These are phyloP conservation scores for Philantomba maxwellii DNA, from an alignment of 2,113 vertebrate species.

Conservation along the genomic window DNA sequence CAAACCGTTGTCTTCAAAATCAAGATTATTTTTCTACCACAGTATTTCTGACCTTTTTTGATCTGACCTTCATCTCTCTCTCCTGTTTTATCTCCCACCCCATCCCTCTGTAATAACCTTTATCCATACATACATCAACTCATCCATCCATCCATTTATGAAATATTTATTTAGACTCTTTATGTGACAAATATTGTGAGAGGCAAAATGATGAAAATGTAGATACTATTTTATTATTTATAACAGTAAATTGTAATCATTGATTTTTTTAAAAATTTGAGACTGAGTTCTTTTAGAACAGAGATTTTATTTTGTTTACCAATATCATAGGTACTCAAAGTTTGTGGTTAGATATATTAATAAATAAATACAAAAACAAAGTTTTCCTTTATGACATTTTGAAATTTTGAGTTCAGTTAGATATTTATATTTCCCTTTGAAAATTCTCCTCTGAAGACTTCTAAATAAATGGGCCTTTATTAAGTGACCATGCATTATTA, in stretches of 20 bases:
- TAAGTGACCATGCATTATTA: background rate
- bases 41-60: background rate
- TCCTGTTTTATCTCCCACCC: background rate
- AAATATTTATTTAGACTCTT: constrained; percentile 39
- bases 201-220: background rate
- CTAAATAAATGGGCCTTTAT: background rate
- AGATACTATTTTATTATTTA: constrained; percentile 26
- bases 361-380: background rate
- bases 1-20: background rate
- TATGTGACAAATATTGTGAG: background rate
- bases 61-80: background rate
- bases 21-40: background rate
- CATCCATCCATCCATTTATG: background rate
- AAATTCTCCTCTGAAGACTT: background rate
- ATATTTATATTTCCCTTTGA: background rate
- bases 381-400: background rate
- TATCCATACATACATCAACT: background rate
- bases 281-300: constrained; percentile 27
- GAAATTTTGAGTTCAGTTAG: constrained; percentile 7
- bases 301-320: background rate
- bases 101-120: background rate
- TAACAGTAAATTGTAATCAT: background rate
- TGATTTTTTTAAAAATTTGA: constrained; percentile 23
- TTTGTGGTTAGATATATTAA: background rate
- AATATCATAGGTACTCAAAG: background rate